phyloP scores from a whole-genome alignment of 2,888 invertebrate genomes.

The Platerodrilus igneus region DNA sequence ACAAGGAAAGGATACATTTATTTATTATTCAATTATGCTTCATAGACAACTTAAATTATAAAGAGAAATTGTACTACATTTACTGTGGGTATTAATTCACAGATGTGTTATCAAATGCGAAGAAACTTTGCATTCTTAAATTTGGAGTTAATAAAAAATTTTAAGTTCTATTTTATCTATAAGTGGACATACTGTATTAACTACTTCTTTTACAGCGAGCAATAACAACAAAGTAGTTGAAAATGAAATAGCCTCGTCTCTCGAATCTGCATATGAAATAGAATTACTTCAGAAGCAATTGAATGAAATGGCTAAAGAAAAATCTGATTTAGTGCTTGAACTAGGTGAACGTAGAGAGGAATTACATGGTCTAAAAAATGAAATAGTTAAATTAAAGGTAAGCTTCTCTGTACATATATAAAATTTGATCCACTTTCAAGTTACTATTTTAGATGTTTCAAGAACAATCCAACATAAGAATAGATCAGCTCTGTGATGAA shows the following conservation, averaged over 20 bases:
- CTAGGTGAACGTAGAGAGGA: conserved; percentile 63
- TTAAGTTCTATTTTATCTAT: too few species aligned
- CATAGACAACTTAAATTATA: too few species aligned
- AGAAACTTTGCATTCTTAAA: too few species aligned
- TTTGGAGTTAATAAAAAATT: too few species aligned
- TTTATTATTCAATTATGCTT: too few species aligned
- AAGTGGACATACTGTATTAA: too few species aligned
- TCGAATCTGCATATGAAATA: conserved; percentile 53
- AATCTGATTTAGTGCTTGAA: conserved; percentile 61
- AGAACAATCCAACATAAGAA: conserved; percentile 57
- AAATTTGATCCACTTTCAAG: conserved; percentile 1
- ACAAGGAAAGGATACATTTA: too few species aligned
- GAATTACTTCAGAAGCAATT: conserved; percentile 61
- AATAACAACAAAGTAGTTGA: conserved; percentile 42
- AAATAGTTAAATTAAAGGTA: conserved; percentile 68
- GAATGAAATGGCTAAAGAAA: conserved; percentile 61
- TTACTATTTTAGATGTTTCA: conserved; percentile 50
- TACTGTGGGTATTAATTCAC: too few species aligned
- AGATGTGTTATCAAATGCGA: too few species aligned
- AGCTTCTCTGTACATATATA: conserved; percentile 26
- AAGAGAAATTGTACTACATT: too few species aligned
- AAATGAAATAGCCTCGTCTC: conserved; percentile 25
- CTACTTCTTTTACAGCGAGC: conserved; percentile 26
- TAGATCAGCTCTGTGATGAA: conserved; percentile 70
- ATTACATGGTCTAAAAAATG: conserved; percentile 61